Conservation (phyloP, 2,888 invertebrate species). For the Unio pictorum region DNA sequence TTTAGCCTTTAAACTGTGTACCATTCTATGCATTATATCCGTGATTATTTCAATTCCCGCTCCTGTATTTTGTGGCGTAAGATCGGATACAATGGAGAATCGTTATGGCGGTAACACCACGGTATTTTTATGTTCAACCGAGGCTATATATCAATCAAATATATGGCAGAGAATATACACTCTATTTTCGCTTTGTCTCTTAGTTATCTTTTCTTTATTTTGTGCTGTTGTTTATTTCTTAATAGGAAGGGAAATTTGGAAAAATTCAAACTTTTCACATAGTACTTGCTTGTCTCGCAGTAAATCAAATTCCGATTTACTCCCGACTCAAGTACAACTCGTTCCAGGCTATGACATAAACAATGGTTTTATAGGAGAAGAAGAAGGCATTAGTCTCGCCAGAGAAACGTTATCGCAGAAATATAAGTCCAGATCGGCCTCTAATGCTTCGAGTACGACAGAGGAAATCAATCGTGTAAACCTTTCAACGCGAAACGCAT, state of each 20-base stretch:
- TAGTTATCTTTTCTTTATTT: conserved; percentile 11
- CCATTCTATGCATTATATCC: conserved; percentile 7
- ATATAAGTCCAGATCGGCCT: too few species aligned
- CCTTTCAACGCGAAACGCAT: too few species aligned
- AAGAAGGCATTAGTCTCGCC: too few species aligned
- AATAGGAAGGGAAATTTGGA: conserved; percentile 19
- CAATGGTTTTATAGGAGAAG: too few species aligned
- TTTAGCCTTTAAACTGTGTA: conserved; percentile 14
- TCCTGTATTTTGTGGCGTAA: conserved; percentile 20
- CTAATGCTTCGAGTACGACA: too few species aligned
- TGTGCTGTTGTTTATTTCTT: conserved; percentile 23
- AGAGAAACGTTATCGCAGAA: too few species aligned
- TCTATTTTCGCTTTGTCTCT: conserved; percentile 8
- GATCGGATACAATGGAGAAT: conserved; percentile 6
- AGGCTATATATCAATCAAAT: conserved; percentile 13
- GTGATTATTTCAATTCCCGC: conserved; percentile 16
- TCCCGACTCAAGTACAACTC: too few species aligned
- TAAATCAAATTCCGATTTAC: too few species aligned
- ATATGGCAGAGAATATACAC: conserved; percentile 17
- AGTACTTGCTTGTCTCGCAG: too few species aligned
- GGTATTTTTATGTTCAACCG: conserved; percentile 18
- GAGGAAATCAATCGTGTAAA: too few species aligned
- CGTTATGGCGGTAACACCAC: conserved; percentile 9
- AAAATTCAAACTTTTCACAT: conserved; percentile 10
- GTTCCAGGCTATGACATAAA: too few species aligned